These are phyloP conservation scores for Dolomedes plantarius DNA, from an alignment of 2,888 invertebrate genomes.

Conservation along the genomic window DNA sequence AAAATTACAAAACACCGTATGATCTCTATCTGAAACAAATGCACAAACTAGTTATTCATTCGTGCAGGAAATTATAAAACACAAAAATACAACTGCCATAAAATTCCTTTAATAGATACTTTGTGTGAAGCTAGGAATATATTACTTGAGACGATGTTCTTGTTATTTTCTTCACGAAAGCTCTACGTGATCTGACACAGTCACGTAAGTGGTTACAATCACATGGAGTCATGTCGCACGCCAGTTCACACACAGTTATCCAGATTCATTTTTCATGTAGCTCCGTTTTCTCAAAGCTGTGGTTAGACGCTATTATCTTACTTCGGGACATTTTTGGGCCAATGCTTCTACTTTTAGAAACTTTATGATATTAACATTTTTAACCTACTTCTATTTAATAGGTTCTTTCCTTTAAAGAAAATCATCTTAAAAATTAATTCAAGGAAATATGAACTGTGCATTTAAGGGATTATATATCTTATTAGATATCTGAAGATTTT, in stretches of 20 bases:
- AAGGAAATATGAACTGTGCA: too few relatives aligned
- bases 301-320: too few relatives aligned
- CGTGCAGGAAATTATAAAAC: background rate
- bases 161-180: background rate
- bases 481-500: too few relatives aligned
- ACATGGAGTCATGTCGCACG: background rate
- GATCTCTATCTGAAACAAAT: background rate
- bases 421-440: too few relatives aligned
- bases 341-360: too few relatives aligned
- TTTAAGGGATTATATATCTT: too few relatives aligned
- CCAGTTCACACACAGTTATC: background rate
- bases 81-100: background rate
- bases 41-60: background rate
- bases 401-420: too few relatives aligned
- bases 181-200: conserved; percentile 2
- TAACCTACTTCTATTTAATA: too few relatives aligned
- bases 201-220: conserved; percentile 10
- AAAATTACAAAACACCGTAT: background rate
- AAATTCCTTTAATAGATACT: background rate
- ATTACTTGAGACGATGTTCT: background rate
- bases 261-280: background rate
- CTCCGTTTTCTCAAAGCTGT: background rate
- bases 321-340: too few relatives aligned
- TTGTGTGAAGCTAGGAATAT: background rate
- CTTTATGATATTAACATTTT: too few relatives aligned